phyloP scores from a whole-genome alignment of 2,113 vertebrate species.

The Pseudonaja textilis region DNA sequence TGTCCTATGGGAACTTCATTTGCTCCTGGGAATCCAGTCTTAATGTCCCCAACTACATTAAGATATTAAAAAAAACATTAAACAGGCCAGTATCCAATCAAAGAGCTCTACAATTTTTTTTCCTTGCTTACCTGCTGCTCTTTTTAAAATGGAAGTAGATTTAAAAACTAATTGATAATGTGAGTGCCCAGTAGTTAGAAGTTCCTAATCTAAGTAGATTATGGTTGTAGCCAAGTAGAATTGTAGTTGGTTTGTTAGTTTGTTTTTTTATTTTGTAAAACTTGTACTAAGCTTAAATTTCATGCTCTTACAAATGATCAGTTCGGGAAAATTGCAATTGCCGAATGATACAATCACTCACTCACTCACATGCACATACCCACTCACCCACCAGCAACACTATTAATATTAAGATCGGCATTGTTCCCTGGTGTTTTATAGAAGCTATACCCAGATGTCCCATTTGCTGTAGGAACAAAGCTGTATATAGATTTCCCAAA shows the following conservation, averaged over 20 bases:
- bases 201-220: not conserved
- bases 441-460: not conserved
- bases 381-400: not conserved
- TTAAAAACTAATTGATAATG: constrained; percentile 3
- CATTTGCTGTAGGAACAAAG: not conserved
- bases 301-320: not conserved
- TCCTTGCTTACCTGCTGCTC: not conserved
- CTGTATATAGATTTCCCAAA: not conserved
- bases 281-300: not conserved
- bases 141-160: not conserved
- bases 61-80: not conserved
- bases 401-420: not conserved
- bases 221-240: not conserved
- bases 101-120: not conserved
- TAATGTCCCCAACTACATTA: not conserved
- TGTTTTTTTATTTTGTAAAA: not conserved
- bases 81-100: not conserved
- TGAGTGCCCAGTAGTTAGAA: not conserved
- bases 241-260: not conserved
- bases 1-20: not conserved
- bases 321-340: not conserved
- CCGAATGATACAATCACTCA: not conserved
- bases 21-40: not conserved
- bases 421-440: not conserved
- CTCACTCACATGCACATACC: not conserved